Evolutionary conservation across 1,140 invertebrate species (phyloP), one percentile per base, ranked within the genome.

Genomic region (Zeugodacus cucurbitae): DNA sequence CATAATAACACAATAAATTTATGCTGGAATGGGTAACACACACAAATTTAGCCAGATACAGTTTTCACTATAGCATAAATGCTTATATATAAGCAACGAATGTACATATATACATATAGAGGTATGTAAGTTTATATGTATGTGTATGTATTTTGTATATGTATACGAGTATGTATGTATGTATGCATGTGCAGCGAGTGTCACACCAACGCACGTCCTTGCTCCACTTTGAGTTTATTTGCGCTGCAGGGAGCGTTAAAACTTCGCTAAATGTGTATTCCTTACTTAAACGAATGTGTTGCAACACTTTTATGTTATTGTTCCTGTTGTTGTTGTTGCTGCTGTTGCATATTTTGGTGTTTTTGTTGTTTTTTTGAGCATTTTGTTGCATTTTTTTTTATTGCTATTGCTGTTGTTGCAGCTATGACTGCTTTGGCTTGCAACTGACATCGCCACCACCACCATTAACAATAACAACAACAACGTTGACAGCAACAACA

Each of bases 181-280:
- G 37, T 5, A 48, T 14, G 22, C 48, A 14, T 48, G 44, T 48
- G 37, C 26, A n/a, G 2, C 41, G 3, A 48, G 41, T 82, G 74
- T 34, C 74, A 48, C 37, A 82, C 74, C 41, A 54, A 82, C 41
- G 74, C 41, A 82, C 34, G 74, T 82, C 74, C 74, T 82, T 82
- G 74, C 41, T 48, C 74, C 74, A 82, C 34, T 82, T 82, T 82
- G 22, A 48, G 74, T 82, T 82, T 82, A 82, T 82, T 82, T 82
- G 41, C 74, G 41, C 74, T 82, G 74, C 41, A 82, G 14, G 74
- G 74, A 82, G 74, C 74, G 74, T 82, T 82, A 20, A 82, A 48
- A 82, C 74, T 82, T 48, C 74, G 41, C 74, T 82, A 82, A 82
- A 44, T 82, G 41, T 48, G 41, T 48, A 34, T 48, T 26, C 34